Percentiles rank a stretch among this genome's conserved stretches.
These are phyloP conservation scores for Pogonophryne albipinna DNA, from an alignment of 2,797 vertebrate species.

Conservation along the genomic window DNA sequence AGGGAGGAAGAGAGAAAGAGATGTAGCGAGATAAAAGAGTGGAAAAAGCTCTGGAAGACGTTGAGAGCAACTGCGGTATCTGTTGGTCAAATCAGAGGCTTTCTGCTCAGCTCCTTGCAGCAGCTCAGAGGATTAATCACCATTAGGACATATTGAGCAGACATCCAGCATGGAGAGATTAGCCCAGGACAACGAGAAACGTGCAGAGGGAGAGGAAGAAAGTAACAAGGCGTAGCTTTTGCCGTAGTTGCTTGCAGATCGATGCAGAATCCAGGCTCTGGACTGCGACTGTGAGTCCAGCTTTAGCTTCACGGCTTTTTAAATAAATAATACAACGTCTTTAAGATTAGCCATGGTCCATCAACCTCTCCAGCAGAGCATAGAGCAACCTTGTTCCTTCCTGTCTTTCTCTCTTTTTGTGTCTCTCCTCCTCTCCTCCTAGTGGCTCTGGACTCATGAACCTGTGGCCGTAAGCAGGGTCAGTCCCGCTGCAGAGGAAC, in stretches of 20 bases:
- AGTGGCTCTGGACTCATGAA: conserved; percentile 78
- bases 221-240: conserved; percentile 67
- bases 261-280: conserved; percentile 70
- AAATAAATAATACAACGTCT: conserved; percentile 88
- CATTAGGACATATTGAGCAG: conserved; percentile 81
- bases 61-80: conserved; percentile 75
- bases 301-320: conserved; percentile 81
- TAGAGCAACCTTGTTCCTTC: conserved; percentile 67
- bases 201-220: conserved; percentile 50
- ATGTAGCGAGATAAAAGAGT: conserved; percentile 39
- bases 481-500: conserved; percentile 57
- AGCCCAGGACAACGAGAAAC: conserved; percentile 52
- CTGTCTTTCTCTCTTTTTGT: conserved; percentile 61
- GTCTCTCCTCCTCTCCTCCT: conserved; percentile 40
- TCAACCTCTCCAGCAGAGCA: conserved; percentile 77
- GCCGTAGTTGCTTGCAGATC: conserved; percentile 71
- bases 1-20: conserved; percentile 11
- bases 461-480: conserved; percentile 68
- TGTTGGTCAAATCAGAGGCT: conserved; percentile 74
- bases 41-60: conserved; percentile 24
- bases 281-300: conserved; percentile 76
- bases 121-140: conserved; percentile 82
- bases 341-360: conserved; percentile 84
- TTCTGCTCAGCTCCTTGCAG: conserved; percentile 64
- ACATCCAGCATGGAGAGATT: conserved; percentile 74